Percentiles rank a stretch among this genome's conserved stretches.
Conservation (phyloP, 1,140 invertebrate species). For the Hirudo medicinalis region DNA sequence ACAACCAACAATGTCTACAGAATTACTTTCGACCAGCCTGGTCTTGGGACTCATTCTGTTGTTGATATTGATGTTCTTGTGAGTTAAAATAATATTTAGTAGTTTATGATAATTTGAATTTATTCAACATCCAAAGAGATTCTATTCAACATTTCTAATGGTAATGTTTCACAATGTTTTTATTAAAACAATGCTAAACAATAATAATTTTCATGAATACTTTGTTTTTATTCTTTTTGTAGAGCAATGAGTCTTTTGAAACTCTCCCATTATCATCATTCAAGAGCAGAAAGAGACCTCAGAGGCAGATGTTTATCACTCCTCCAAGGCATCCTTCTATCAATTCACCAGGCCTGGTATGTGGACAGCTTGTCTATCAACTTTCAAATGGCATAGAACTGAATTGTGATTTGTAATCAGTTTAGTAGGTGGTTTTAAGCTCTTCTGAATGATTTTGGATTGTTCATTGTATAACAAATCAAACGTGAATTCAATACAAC, state of each 20-base stretch:
- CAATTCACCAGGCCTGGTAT: slow-evolving; percentile 44
- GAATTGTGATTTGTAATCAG: too few species aligned
- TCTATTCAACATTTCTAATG: too few species aligned
- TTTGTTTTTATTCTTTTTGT: slow-evolving; percentile 25
- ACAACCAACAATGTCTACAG: slow-evolving; percentile 92
- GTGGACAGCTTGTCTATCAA: slow-evolving; percentile 26
- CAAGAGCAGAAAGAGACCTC: slow-evolving; percentile 62
- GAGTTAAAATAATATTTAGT: slow-evolving; percentile 26
- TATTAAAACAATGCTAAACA: too few species aligned
- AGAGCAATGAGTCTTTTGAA: slow-evolving; percentile 76
- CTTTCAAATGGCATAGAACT: too few species aligned
- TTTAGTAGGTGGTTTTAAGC: background rate
- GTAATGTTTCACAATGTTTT: too few species aligned
- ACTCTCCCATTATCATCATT: slow-evolving; percentile 75
- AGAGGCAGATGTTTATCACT: slow-evolving; percentile 23
- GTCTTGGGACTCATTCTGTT: slow-evolving; percentile 85
- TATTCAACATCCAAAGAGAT: too few species aligned
- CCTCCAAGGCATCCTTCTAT: slow-evolving; percentile 37
- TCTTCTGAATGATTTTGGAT: background rate
- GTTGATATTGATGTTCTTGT: slow-evolving; percentile 88
- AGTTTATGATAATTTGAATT: background rate
- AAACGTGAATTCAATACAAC: background rate
- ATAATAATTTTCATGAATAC: too few species aligned
- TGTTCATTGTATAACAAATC: background rate
- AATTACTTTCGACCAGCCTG: slow-evolving; percentile 84